Base-by-base conservation (phyloP, 92 coral and sea anemone genomes). In the Siderastrea radians region DNA sequence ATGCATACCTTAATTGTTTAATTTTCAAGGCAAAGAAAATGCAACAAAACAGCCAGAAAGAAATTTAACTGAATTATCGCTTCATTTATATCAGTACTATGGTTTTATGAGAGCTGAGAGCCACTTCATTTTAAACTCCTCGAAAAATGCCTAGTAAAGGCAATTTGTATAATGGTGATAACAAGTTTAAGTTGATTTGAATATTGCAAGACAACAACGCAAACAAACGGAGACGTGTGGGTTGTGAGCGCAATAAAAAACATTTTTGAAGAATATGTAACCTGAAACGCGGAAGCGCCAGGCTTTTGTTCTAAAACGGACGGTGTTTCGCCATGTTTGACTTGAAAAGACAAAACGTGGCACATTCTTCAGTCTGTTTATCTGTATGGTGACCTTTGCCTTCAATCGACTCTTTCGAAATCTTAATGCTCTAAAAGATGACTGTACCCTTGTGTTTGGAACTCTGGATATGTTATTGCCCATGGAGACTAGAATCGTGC, bases 211-310 rank as follows among this genome's bases (percentile, higher is more conserved):
- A 52, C 58, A 82, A 57, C 68, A 72, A 81, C 48, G 60, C 86
- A 69, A 82, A 82, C 69, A 82, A 82, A 58, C 86, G 43, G 44
- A 70, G 44, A 70, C 78, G 86, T 57, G 65, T 57, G 78, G 68
- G 45, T 57, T 46, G 15, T 19, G 14, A 69, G 47, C 38, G 38
- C 43, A 59, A 82, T 55, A 44, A 47, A 82, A 81, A 48, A 47
- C 76, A 81, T 2, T 68, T 44, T 17, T 65, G 84, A 64, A 51
- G 51, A 49, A 49, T 13, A 80, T 12, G 75, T 26, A 67, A 38
- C 64, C 49, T 67, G 74, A 80, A 26, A 11, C 13, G 38, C 14
- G 48, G 44, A 80, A 7, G 26, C 7, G 75, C 46, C 49, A 9
- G 13, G 17, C 74, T 69, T 10, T 47, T 47, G 74, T 69, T 15